Evolutionary conservation across 2,797 vertebrate species (phyloP), one percentile per base, ranked within the genome.

Genomic region (Oreonectes daqikongensis): DNA sequence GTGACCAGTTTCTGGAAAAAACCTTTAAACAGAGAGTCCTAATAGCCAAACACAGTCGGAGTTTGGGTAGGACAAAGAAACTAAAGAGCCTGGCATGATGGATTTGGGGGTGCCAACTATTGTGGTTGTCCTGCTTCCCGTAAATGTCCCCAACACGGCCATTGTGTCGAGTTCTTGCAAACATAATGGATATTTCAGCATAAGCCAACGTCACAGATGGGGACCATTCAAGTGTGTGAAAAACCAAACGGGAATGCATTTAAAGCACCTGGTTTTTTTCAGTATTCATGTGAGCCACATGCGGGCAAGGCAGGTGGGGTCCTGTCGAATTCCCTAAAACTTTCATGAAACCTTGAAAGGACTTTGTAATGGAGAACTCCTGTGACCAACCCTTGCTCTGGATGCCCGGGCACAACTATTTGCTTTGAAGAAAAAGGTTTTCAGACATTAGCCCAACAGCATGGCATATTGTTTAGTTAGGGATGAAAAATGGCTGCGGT

Each of bases 61-160:
- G 63, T 55, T 69, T 50, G 60, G 24, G 26, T 15, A 30, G 32
- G 50, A 78, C 71, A 81, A 75, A 78, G 59, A 59, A 70, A 75
- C 26, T 40, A 60, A 17, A 60, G 15, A 32, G 28, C 10, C 28
- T 32, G 15, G 26, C 66, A 60, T 69, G 74, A 82, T 69, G 65
- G 66, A 82, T 77, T 44, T 60, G 48, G 71, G 48, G 30, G 18
- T 77, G 50, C 26, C 57, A 35, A 72, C 70, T 79, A 52, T 67
- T 60, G 73, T 53, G 32, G 57, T 48, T 60, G 73, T 74, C 68
- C 55, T 55, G 46, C 24, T 72, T 48, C 83, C 86, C 87, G 89
- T 83, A 91, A 90, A 91, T 90, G 89, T 88, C 81, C 78, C 67
- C 77, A 84, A 77, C 87, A 90, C 89, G 83, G 42, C 65, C 76